Evolutionary conservation across 2,797 vertebrate genomes (phyloP).

Genomic region (Sebastes flavidus): DNA sequence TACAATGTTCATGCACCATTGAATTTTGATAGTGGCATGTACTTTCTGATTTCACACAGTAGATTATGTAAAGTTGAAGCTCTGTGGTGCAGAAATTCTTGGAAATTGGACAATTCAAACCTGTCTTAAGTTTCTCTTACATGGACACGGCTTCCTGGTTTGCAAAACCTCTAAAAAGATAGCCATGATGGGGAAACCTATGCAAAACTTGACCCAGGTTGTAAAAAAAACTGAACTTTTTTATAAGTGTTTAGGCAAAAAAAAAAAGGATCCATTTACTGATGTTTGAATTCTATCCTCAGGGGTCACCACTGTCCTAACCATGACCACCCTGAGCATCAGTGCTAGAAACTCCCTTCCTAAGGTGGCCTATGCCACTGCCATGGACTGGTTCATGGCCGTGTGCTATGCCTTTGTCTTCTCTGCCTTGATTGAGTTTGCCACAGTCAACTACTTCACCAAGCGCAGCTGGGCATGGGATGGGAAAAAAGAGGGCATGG

Average conservation of each 20-base stretch:
- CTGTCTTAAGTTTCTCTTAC: neutral
- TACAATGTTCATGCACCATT: slow-evolving; percentile 4
- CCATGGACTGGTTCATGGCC: slow-evolving; percentile 99
- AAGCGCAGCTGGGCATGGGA: slow-evolving; percentile 99
- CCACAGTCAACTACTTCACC: slow-evolving; percentile 99
- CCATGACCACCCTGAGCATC: slow-evolving; percentile 99
- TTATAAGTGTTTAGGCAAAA: neutral
- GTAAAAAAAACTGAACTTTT: neutral
- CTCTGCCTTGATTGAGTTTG: slow-evolving; percentile 99
- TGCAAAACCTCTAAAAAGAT: neutral
- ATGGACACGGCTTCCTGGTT: neutral
- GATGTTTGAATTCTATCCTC: slow-evolving; percentile 63
- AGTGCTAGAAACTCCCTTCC: slow-evolving; percentile 99
- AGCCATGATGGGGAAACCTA: neutral
- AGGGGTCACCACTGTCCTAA: slow-evolving; percentile 99
- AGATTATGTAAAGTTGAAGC: slow-evolving; percentile 14
- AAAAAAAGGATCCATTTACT: slow-evolving; percentile 9
- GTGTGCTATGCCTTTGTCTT: slow-evolving; percentile 99
- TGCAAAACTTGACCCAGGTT: neutral
- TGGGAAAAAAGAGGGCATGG: slow-evolving; percentile 96
- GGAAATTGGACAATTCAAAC: neutral
- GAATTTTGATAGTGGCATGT: slow-evolving; percentile 2
- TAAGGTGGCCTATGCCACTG: slow-evolving; percentile 98
- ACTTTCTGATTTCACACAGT: slow-evolving; percentile 27
- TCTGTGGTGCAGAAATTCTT: neutral